A percentile compares a stretch with the other conserved stretches of the same genome.
These are phyloP conservation scores for Stratiomys singularior DNA, from an alignment of 2,888 invertebrate species.

Conservation along the genomic window DNA sequence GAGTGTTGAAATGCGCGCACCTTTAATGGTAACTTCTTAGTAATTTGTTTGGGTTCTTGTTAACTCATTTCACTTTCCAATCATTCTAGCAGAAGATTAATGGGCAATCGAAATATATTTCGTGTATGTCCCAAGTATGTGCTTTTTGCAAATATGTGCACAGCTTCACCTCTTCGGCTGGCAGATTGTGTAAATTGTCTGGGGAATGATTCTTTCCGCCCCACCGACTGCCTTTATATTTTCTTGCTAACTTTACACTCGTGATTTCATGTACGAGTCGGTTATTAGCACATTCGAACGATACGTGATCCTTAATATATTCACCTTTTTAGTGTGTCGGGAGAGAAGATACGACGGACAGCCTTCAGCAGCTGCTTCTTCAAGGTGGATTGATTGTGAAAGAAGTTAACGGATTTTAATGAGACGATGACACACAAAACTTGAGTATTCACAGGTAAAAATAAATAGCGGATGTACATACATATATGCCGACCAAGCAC, in stretches of 20 bases:
- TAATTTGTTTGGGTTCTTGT: constrained; percentile 45
- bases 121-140: constrained; percentile 17
- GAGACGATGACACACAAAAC: too few species aligned
- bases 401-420: too few species aligned
- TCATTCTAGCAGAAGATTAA: constrained; percentile 41
- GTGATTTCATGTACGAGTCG: constrained; percentile 4
- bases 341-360: neutral
- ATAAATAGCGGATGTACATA: too few species aligned
- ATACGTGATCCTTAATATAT: constrained; percentile 39
- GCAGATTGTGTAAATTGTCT: constrained; percentile 21
- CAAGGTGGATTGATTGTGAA: too few species aligned
- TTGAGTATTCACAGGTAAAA: too few species aligned
- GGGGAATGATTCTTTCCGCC: constrained; percentile 2
- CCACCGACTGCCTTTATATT: neutral
- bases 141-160: constrained; percentile 15
- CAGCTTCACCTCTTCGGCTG: neutral
- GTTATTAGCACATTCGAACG: constrained; percentile 31
- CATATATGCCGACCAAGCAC: too few species aligned
- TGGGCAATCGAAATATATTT: constrained; percentile 43
- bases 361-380: neutral
- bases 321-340: constrained; percentile 24
- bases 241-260: constrained; percentile 10
- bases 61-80: constrained; percentile 47
- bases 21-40: constrained; percentile 42
- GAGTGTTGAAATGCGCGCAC: neutral